A percentile compares a stretch with the other conserved stretches of the same genome.
Conservation (phyloP, 64 coral and sea anemone genomes). For the Actinia equina region DNA sequence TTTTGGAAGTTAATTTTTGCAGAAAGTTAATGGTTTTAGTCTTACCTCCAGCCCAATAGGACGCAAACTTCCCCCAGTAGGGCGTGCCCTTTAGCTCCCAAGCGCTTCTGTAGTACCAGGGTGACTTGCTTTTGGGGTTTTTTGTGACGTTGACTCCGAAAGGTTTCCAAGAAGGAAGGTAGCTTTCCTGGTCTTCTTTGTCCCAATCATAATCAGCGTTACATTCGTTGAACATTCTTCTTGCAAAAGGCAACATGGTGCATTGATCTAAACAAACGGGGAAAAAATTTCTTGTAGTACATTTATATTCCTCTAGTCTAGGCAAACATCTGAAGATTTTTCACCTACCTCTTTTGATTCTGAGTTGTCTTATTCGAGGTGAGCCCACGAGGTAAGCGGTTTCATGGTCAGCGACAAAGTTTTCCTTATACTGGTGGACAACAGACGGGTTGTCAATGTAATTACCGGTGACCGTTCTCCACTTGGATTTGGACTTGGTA, state of each 20-base stretch:
- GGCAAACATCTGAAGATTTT: too few relatives aligned
- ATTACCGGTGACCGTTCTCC: conserved; percentile 3
- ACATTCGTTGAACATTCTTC: conserved; percentile 25
- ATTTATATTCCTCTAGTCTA: too few relatives aligned
- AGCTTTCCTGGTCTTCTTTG: conserved; percentile 26
- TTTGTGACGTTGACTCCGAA: conserved; percentile 14
- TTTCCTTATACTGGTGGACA: conserved; percentile 37
- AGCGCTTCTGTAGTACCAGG: conserved; percentile 62
- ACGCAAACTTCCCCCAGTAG: conserved; percentile 62
- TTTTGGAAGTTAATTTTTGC: too few relatives aligned
- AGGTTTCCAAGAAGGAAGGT: conserved; percentile 12
- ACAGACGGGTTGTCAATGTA: conserved; percentile 11
- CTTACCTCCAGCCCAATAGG: conserved; percentile 73
- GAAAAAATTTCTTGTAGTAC: not conserved
- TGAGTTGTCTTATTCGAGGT: conserved; percentile 76
- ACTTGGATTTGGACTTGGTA: not conserved
- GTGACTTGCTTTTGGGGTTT: conserved; percentile 18
- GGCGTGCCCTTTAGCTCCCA: conserved; percentile 67
- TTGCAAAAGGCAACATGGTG: conserved; percentile 16
- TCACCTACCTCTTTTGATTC: conserved; percentile 57
- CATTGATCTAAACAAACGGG: conserved; percentile 21
- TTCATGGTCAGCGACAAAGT: conserved; percentile 79
- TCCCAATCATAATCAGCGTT: conserved; percentile 52
- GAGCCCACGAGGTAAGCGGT: conserved; percentile 75
- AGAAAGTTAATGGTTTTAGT: too few relatives aligned